Conservation (phyloP, 2,888 invertebrate genomes). For the Ochropleura leucogaster region DNA sequence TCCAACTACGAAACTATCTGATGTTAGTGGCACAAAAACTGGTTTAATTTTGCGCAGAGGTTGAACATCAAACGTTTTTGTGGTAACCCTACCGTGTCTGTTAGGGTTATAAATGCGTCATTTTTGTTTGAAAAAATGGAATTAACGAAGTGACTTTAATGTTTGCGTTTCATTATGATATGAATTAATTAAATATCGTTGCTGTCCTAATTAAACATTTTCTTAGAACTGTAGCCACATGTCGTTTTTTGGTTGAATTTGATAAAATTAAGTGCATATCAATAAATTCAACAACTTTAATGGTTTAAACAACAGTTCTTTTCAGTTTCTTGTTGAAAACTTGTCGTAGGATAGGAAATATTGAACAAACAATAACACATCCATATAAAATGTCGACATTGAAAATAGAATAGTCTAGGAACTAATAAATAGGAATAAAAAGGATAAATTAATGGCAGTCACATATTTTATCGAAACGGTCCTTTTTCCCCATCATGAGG, state of each 20-base stretch:
- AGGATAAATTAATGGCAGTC: conserved; percentile 56
- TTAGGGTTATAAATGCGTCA: conserved; percentile 42
- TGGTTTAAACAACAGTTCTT: neutral
- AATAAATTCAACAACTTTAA: no score
- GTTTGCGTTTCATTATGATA: conserved; percentile 47
- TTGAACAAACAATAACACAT: conserved; percentile 13
- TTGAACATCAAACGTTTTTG: conserved; percentile 63
- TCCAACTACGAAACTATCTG: conserved; percentile 57
- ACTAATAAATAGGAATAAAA: conserved; percentile 58
- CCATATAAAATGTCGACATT: conserved; percentile 17
- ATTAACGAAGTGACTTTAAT: conserved; percentile 27
- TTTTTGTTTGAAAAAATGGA: conserved; percentile 35
- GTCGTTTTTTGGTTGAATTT: neutral
- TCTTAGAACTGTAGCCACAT: neutral
- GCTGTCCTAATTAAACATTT: conserved; percentile 9
- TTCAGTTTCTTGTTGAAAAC: neutral
- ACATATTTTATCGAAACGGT: conserved; percentile 60
- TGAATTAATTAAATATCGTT: conserved; percentile 30
- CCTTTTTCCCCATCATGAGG: conserved; percentile 45
- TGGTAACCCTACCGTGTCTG: conserved; percentile 38
- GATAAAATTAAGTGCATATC: neutral
- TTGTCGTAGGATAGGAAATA: neutral
- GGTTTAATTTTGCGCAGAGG: conserved; percentile 62
- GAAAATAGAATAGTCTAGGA: conserved; percentile 40
- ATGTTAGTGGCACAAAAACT: conserved; percentile 62